Evolutionary conservation across 23 tunicate genomes (phyloP).

Genomic region (Styela plicata): DNA sequence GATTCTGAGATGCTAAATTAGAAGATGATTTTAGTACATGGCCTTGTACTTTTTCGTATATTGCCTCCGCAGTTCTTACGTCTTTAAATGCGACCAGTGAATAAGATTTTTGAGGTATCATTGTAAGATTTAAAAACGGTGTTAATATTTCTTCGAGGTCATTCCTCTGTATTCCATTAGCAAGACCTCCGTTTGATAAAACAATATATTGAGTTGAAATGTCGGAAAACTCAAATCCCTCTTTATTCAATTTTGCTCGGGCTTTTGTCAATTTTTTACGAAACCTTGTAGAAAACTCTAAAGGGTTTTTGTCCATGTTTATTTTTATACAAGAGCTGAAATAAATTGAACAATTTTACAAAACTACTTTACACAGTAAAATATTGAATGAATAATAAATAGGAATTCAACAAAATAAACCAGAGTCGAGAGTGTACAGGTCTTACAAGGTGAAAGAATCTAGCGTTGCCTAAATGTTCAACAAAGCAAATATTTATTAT

Average conservation of each 20-base stretch:
- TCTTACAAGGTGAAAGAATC: no score
- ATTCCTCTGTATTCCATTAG: conserved; percentile 24
- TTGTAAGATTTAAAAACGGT: neutral
- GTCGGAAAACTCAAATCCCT: conserved; percentile 5
- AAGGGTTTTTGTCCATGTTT: neutral
- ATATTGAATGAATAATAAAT: neutral
- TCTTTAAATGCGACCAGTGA: conserved; percentile 11
- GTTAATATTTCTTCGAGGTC: conserved; percentile 10
- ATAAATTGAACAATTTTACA: neutral
- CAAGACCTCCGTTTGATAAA: conserved; percentile 41
- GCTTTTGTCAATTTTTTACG: conserved; percentile 21
- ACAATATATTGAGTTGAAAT: neutral
- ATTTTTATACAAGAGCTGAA: neutral
- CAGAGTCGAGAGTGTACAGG: no score
- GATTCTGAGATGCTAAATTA: conserved; percentile 15
- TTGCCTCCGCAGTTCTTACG: conserved; percentile 10
- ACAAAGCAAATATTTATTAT: no score
- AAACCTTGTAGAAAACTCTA: neutral
- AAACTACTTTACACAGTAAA: neutral
- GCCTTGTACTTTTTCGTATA: conserved; percentile 35
- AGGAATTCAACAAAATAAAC: no score
- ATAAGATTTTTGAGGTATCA: conserved; percentile 31
- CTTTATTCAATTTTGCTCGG: conserved; percentile 21
- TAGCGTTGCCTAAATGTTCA: no score
- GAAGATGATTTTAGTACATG: conserved; percentile 24